A percentile compares a stretch with the other conserved stretches of the same genome.
phyloP scores from a whole-genome alignment of 2,113 vertebrate species.

The Chloebia gouldiae region DNA sequence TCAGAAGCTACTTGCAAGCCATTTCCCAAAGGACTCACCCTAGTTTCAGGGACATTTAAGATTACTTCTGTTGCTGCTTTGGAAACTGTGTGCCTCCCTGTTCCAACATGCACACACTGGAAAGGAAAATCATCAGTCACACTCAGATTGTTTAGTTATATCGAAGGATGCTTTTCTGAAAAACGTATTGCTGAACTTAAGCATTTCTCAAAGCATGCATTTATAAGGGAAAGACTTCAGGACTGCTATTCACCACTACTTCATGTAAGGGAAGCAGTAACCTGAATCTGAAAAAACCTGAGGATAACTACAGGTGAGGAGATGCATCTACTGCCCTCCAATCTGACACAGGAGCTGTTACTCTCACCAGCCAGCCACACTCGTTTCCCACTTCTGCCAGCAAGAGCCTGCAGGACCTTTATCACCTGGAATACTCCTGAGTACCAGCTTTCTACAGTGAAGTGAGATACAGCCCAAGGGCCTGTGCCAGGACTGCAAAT shows the following conservation, averaged over 20 bases:
- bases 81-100: constrained; percentile 69
- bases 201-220: background rate
- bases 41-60: constrained; percentile 94
- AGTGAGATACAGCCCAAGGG: background rate
- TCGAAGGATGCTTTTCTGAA: background rate
- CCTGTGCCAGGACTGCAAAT: background rate
- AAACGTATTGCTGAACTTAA: background rate
- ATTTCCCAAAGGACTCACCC: constrained; percentile 87
- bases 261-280: background rate
- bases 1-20: constrained; percentile 94
- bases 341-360: background rate
- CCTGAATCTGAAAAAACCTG: background rate
- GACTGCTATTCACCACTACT: background rate
- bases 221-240: background rate
- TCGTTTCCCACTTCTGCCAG: background rate
- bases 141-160: background rate
- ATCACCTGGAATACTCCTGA: background rate
- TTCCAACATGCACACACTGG: constrained; percentile 35
- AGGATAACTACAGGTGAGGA: background rate
- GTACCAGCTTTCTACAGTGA: background rate
- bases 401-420: background rate
- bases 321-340: background rate
- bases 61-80: constrained; percentile 79
- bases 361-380: background rate
- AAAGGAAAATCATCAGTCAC: background rate